Percentiles rank a stretch among this genome's conserved stretches.
phyloP scores from a whole-genome alignment of 2,113 vertebrate species.

The Turnix velox region DNA sequence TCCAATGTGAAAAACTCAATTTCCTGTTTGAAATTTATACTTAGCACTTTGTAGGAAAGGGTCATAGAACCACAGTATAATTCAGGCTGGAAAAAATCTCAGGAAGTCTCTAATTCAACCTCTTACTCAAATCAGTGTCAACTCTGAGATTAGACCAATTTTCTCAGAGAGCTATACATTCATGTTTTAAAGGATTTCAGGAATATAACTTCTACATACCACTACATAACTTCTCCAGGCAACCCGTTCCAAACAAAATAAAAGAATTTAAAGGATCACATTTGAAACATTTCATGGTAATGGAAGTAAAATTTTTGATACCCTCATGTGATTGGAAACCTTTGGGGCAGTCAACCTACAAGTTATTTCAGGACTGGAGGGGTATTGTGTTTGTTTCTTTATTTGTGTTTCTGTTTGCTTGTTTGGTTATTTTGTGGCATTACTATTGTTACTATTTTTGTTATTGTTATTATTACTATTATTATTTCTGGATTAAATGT shows the following conservation, averaged over 20 bases:
- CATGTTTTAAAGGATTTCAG: background rate
- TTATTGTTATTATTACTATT: background rate
- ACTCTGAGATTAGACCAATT: background rate
- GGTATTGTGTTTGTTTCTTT: background rate
- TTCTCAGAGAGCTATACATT: background rate
- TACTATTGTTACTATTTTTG: background rate
- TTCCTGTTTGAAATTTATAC: background rate
- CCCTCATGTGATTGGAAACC: background rate
- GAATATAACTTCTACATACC: too few species aligned
- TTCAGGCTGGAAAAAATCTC: background rate
- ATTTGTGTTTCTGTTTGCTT: background rate
- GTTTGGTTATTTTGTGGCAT: background rate
- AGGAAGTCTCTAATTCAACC: background rate
- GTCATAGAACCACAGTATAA: background rate
- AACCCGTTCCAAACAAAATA: background rate
- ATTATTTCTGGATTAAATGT: background rate
- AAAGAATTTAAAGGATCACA: background rate
- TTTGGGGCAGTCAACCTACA: background rate
- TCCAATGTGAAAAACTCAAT: background rate
- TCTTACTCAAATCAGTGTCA: background rate
- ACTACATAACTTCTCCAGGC: background rate
- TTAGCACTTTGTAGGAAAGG: background rate
- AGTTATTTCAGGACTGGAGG: background rate
- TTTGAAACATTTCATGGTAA: background rate
- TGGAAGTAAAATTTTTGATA: background rate